phyloP scores from a whole-genome alignment of 37 sponge, comb jelly and placozoan species.

The Chondrosia reniformis region DNA sequence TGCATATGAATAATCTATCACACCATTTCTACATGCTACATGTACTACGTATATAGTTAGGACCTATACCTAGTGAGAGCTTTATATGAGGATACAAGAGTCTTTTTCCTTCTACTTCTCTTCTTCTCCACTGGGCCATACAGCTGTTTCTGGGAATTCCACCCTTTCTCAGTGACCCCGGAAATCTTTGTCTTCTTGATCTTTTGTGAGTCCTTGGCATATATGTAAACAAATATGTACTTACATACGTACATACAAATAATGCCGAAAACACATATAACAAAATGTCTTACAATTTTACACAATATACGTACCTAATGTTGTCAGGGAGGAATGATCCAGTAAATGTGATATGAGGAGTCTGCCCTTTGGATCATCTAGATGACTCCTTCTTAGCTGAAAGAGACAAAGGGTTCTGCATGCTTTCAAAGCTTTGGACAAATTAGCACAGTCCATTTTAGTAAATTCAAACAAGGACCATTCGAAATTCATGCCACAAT shows the following conservation, averaged over 20 bases:
- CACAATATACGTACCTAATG: constrained; percentile 44
- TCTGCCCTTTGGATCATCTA: constrained; percentile 74
- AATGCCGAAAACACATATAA: neutral
- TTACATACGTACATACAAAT: too few species aligned
- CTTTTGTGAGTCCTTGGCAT: too few species aligned
- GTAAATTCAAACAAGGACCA: constrained; percentile 93
- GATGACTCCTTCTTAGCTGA: constrained; percentile 55
- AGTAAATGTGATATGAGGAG: constrained; percentile 74
- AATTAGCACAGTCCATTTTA: constrained; percentile 54
- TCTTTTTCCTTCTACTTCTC: too few species aligned
- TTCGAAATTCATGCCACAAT: constrained; percentile 97
- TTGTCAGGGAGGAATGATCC: constrained; percentile 75
- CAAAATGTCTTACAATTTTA: neutral
- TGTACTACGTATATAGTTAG: neutral
- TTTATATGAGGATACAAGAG: too few species aligned
- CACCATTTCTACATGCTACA: too few species aligned
- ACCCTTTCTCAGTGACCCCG: too few species aligned
- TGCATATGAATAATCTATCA: too few species aligned
- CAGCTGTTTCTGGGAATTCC: too few species aligned
- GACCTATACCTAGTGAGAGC: too few species aligned
- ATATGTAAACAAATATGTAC: too few species aligned
- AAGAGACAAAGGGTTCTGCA: constrained; percentile 43
- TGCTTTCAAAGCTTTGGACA: constrained; percentile 66
- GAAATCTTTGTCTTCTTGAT: too few species aligned
- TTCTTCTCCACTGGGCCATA: too few species aligned